phyloP scores from a whole-genome alignment of 2,888 invertebrate species.

The Meta bourneti region DNA sequence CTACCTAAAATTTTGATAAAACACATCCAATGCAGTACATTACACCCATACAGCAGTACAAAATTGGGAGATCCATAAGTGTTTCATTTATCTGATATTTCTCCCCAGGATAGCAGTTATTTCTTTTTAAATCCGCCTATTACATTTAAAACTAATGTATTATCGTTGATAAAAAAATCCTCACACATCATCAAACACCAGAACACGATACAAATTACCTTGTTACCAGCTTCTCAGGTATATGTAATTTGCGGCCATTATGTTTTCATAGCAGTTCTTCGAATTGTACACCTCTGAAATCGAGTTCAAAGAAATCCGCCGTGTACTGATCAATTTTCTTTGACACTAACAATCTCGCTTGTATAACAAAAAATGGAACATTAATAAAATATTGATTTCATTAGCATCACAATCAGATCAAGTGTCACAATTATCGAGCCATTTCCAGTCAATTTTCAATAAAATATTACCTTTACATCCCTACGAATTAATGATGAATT shows the following conservation, averaged over 20 bases:
- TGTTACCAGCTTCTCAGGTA: neutral
- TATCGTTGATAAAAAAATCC: too few species aligned
- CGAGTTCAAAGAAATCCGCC: neutral
- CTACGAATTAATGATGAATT: neutral
- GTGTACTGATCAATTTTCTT: neutral
- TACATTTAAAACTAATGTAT: too few species aligned
- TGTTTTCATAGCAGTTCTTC: neutral
- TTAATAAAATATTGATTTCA: constrained; percentile 1
- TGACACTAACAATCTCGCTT: neutral
- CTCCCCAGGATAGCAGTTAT: too few species aligned
- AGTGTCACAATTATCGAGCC: neutral
- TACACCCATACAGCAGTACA: too few species aligned
- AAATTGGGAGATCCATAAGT: too few species aligned
- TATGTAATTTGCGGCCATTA: neutral
- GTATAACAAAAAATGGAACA: neutral
- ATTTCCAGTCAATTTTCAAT: neutral
- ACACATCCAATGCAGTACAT: too few species aligned
- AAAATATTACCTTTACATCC: neutral
- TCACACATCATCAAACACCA: too few species aligned
- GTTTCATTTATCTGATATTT: too few species aligned
- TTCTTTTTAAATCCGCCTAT: too few species aligned
- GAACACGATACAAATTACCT: neutral
- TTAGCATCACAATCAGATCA: neutral
- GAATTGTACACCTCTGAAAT: neutral
- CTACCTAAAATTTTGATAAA: too few species aligned